Evolutionary conservation across 2,888 invertebrate genomes (phyloP).

Genomic region (Xanthorhoe designata): DNA sequence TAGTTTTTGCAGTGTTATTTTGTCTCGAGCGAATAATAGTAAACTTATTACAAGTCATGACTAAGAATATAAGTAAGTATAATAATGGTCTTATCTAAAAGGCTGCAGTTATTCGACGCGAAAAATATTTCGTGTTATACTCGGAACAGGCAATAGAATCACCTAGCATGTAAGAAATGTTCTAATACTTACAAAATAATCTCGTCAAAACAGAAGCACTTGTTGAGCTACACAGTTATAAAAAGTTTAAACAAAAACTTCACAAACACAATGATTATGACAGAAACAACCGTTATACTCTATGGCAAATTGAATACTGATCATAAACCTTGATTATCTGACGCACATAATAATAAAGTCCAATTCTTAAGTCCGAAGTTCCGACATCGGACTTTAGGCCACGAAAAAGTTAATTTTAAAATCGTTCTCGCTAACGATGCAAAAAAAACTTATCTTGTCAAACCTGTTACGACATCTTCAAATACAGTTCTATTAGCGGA

Average conservation of each 20-base stretch:
- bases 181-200: conserved; percentile 11
- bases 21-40: background rate
- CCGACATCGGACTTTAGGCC: conserved; percentile 2
- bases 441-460: conserved; percentile 18
- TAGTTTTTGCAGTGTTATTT: too few relatives aligned
- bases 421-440: background rate
- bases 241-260: background rate
- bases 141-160: too few relatives aligned
- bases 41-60: too few relatives aligned
- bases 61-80: too few relatives aligned
- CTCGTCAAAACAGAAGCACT: conserved; percentile 1
- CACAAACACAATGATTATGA: background rate
- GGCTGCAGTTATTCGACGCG: too few relatives aligned
- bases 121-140: too few relatives aligned
- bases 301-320: conserved; percentile 12
- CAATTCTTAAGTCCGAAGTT: conserved; percentile 5
- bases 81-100: too few relatives aligned
- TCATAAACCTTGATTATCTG: background rate
- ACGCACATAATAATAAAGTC: background rate
- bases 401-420: conserved; percentile 7
- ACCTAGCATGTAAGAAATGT: too few relatives aligned
- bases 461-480: conserved; percentile 12
- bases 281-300: conserved; percentile 15
- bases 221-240: background rate
- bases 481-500: conserved; percentile 1